Evolutionary conservation across 1,140 invertebrate species (phyloP).

Genomic region (Heliconius himera): DNA sequence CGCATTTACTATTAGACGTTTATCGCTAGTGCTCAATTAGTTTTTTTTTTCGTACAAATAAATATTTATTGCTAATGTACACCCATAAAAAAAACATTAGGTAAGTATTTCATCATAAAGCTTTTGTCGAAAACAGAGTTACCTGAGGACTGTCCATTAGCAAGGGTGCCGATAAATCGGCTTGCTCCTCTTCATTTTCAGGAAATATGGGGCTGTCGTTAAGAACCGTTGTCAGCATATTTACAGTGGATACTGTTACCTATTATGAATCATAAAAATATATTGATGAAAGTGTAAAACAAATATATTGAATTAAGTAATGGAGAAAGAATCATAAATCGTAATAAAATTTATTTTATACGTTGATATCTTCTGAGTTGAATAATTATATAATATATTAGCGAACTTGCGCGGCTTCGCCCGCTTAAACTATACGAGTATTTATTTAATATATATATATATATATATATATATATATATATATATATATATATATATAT

Average conservation of each 20-base stretch:
- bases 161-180: slow-evolving; percentile 85
- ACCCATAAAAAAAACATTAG: background rate
- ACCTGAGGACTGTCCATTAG: slow-evolving; percentile 90
- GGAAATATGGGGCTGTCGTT: slow-evolving; percentile 95
- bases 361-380: too few species aligned
- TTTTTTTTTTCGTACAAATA: too few species aligned
- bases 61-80: background rate
- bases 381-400: too few species aligned
- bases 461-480: too few species aligned
- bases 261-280: slow-evolving; percentile 33
- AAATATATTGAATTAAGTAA: too few species aligned
- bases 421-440: too few species aligned
- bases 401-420: too few species aligned
- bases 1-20: too few species aligned
- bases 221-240: slow-evolving; percentile 94
- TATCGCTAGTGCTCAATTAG: too few species aligned
- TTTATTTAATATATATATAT: too few species aligned
- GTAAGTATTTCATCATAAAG: background rate
- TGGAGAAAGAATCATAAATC: background rate
- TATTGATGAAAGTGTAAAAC: background rate
- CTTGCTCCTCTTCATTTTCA: slow-evolving; percentile 88
- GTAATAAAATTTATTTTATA: background rate
- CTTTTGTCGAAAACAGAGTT: slow-evolving; percentile 15
- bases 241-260: slow-evolving; percentile 94
- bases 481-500: too few species aligned